Evolutionary conservation across 2,113 vertebrate species (phyloP).

Genomic region (Cisticola juncidis): DNA sequence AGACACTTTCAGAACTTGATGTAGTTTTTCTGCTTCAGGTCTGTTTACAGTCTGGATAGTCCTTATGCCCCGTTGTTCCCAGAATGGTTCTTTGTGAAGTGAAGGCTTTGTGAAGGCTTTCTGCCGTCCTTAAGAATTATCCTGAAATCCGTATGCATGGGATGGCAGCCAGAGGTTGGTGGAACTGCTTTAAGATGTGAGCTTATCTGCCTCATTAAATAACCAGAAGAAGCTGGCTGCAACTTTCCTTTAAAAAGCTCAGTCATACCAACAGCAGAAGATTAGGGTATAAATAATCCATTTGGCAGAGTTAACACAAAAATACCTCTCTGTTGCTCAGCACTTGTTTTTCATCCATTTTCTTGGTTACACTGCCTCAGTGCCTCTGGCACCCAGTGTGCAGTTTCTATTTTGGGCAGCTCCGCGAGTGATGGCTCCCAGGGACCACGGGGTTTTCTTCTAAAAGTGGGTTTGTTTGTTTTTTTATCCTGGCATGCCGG

Average conservation of each 20-base stretch:
- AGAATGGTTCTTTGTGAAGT: not conserved
- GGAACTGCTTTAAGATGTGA: not conserved
- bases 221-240: not conserved
- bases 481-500: not conserved
- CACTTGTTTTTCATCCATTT: constrained; percentile 47
- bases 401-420: constrained; percentile 21
- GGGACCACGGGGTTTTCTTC: not conserved
- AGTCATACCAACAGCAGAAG: constrained; percentile 15
- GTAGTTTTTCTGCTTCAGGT: not conserved
- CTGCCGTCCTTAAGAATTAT: not conserved
- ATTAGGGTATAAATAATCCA: constrained; percentile 45
- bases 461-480: too few species aligned
- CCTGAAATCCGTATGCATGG: not conserved
- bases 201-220: not conserved
- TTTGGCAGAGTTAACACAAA: constrained; percentile 32
- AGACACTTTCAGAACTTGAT: not conserved
- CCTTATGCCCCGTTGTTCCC: not conserved
- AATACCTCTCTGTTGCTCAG: constrained; percentile 42
- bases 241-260: constrained; percentile 13
- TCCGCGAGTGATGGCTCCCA: not conserved
- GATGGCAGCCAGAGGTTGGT: not conserved
- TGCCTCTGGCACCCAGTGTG: not conserved
- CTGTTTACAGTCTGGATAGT: not conserved
- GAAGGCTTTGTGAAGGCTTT: not conserved
- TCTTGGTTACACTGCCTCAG: not conserved